Conservation (phyloP, 2,888 invertebrate genomes). For the Atethmia centrago region DNA sequence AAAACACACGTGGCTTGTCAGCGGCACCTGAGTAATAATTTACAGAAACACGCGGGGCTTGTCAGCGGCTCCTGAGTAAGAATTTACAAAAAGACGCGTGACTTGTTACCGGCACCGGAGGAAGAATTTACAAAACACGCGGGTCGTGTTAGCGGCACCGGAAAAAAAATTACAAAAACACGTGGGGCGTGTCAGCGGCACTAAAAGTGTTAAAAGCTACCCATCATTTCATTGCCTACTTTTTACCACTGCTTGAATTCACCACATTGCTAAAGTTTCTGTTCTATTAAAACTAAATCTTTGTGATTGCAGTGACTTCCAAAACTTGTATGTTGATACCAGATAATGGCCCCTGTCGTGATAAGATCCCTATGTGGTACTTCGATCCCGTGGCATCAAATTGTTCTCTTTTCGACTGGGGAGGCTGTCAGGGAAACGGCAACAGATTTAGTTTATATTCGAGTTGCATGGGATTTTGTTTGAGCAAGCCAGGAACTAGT, state of each 20-base stretch:
- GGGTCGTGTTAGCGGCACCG: too few relatives aligned
- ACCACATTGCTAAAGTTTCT: not conserved
- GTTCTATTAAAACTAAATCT: not conserved
- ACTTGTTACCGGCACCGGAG: not conserved
- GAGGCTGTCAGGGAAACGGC: constrained; percentile 87
- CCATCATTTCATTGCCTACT: not conserved
- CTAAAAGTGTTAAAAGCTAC: not conserved
- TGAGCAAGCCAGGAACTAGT: constrained; percentile 60
- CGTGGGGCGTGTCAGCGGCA: not conserved
- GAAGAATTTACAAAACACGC: not conserved
- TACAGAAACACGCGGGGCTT: too few relatives aligned
- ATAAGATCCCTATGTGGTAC: constrained; percentile 78
- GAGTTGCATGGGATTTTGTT: constrained; percentile 73
- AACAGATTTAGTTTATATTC: constrained; percentile 76
- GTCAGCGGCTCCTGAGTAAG: too few relatives aligned
- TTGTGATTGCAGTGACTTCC: constrained; percentile 73
- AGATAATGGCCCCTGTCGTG: constrained; percentile 81
- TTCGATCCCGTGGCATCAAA: constrained; percentile 65
- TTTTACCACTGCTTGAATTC: not conserved
- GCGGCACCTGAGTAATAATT: too few relatives aligned
- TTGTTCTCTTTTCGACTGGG: constrained; percentile 80
- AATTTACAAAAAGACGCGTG: too few relatives aligned
- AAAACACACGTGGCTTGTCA: not conserved
- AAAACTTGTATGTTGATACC: constrained; percentile 80
- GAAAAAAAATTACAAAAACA: not conserved